phyloP scores from a whole-genome alignment of 2,888 invertebrate species.

The Tiliacea citrago region DNA sequence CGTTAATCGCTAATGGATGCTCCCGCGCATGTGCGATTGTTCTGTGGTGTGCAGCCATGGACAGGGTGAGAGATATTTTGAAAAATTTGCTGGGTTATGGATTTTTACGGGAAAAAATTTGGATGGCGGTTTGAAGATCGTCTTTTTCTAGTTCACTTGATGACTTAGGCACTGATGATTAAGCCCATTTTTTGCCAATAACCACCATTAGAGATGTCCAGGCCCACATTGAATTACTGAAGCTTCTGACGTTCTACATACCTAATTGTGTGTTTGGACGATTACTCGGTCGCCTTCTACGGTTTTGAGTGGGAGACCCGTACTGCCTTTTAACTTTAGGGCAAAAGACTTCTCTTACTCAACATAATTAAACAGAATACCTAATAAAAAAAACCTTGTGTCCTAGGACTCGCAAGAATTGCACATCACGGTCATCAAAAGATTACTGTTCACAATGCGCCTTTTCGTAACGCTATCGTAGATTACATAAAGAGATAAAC shows the following conservation, averaged over 20 bases:
- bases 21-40: slow-evolving; percentile 73
- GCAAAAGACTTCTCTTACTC: background rate
- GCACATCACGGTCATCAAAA: background rate
- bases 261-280: background rate
- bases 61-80: slow-evolving; percentile 11
- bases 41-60: slow-evolving; percentile 32
- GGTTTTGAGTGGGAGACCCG: background rate
- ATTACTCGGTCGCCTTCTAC: background rate
- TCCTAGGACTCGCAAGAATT: background rate
- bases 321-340: background rate
- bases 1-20: slow-evolving; percentile 90
- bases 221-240: background rate
- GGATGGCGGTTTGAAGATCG: background rate
- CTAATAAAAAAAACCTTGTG: too few relatives aligned
- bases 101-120: background rate
- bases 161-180: background rate
- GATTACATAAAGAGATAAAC: slow-evolving; percentile 27
- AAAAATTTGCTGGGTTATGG: slow-evolving; percentile 9
- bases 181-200: background rate
- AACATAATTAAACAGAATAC: too few relatives aligned
- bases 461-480: slow-evolving; percentile 8
- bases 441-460: slow-evolving; percentile 16
- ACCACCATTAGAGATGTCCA: background rate
- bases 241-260: background rate
- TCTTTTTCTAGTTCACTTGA: background rate